Base-by-base conservation (phyloP, 2,797 vertebrate species). In the Chelon labrosus region DNA sequence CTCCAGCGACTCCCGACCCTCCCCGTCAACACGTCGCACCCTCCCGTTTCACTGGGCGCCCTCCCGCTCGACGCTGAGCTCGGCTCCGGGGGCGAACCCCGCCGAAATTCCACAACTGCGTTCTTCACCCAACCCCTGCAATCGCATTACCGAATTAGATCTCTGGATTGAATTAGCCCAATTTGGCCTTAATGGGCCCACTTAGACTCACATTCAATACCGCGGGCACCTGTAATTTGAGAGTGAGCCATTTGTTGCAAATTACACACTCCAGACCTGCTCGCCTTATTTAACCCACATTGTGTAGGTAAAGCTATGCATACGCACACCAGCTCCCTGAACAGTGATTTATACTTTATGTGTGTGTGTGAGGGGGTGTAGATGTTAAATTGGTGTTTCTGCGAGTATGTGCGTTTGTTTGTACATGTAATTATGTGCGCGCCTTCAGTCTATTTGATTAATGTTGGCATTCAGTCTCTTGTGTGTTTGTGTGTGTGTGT, bases 151-250 rank as follows among this genome's bases (percentile, higher is more conserved):
- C 2, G 56, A 84, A 88, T 91, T 85, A 85, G 79, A 90, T 87
- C 68, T 82, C 65, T 62, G 61, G 75, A 89, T 85, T 88, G 47
- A 90, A 91, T 92, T 88, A 90, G 86, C 64, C 68, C 65, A 87
- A 83, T 92, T 90, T 82, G 82, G 69, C 70, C 63, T 53, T 90
- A 92, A 92, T 90, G 77, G 82, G 69, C 42, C 77, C 81, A 87
- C 83, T 87, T 84, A 88, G 70, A 72, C 75, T 78, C 75, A 20
- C 72, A 76, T 84, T 89, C 81, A 67, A 75, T 85, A 60, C 86
- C 39, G 59, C 65, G 65, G 84, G 65, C 88, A 88, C 85, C 84
- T 90, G 84, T 82, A 86, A 91, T 91, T 82, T 85, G 70, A 85
- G 75, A 67, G 71, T 63, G 73, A 79, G 77, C 62, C 71, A 78